A percentile compares a stretch with the other conserved stretches of the same genome.
phyloP scores from a whole-genome alignment of 2,797 vertebrate species.

The Acanthiza pusilla region DNA sequence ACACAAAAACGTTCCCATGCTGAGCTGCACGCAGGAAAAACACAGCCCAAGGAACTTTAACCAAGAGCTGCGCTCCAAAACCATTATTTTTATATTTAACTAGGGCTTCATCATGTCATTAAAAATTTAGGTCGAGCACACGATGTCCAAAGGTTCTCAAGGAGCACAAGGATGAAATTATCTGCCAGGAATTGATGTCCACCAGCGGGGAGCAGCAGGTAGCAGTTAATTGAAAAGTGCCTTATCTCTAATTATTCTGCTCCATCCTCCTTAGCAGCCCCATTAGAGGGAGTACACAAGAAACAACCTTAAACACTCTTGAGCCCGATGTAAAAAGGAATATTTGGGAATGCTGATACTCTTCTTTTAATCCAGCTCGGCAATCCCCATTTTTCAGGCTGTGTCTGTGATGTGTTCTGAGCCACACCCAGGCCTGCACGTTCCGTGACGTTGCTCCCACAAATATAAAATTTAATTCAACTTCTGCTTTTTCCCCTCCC shows the following conservation, averaged over 20 bases:
- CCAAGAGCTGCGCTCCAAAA: background rate
- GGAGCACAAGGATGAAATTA: slow-evolving; percentile 13
- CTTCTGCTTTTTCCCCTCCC: background rate
- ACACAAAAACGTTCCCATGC: background rate
- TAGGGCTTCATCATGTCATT: background rate
- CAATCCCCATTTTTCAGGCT: background rate
- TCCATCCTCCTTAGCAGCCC: slow-evolving; percentile 14
- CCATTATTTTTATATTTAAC: slow-evolving; percentile 36
- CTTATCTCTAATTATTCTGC: slow-evolving; percentile 59
- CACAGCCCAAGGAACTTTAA: slow-evolving; percentile 16
- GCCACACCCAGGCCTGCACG: background rate
- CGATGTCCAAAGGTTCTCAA: slow-evolving; percentile 17
- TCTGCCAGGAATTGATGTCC: slow-evolving; percentile 42
- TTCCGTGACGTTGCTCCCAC: background rate
- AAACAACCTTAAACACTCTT: background rate
- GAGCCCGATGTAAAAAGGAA: background rate
- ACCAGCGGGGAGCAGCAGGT: slow-evolving; percentile 58
- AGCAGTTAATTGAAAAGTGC: slow-evolving; percentile 67
- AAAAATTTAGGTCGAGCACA: slow-evolving; percentile 48
- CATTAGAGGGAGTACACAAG: background rate
- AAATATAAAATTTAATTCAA: background rate
- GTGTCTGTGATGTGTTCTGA: background rate
- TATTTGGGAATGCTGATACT: background rate
- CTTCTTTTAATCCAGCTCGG: background rate
- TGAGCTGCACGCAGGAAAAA: slow-evolving; percentile 4